Conservation (phyloP, 2,113 vertebrate species). For the Chascanopsetta lugubris region DNA sequence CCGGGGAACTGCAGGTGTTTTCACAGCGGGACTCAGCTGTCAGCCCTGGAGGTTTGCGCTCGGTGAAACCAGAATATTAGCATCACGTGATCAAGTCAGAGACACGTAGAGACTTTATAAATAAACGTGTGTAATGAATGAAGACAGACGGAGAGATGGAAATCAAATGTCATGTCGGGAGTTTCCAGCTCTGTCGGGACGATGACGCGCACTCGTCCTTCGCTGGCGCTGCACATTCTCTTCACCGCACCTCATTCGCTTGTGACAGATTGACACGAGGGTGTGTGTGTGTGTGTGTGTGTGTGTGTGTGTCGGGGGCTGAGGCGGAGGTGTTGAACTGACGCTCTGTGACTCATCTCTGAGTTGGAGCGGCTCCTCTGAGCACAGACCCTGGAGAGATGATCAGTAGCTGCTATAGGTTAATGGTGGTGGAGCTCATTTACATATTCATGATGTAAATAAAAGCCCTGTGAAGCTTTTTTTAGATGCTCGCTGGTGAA, state of each 20-base stretch:
- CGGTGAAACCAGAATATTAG: too few relatives aligned
- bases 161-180: constrained; percentile 4
- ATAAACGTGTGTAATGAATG: background rate
- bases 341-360: constrained; percentile 69
- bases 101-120: too few relatives aligned
- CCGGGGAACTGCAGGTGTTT: too few relatives aligned
- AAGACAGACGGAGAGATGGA: background rate
- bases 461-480: too few relatives aligned
- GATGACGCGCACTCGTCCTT: constrained; percentile 22
- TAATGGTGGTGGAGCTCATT: background rate
- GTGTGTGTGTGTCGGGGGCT: constrained; percentile 53
- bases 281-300: constrained; percentile 40
- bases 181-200: constrained; percentile 15
- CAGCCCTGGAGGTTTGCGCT: too few relatives aligned
- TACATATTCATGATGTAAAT: background rate
- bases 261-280: constrained; percentile 62
- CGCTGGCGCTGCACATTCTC: constrained; percentile 27
- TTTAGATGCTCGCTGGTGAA: background rate
- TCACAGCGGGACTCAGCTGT: too few relatives aligned
- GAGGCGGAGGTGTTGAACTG: constrained; percentile 66
- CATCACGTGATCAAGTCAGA: too few relatives aligned
- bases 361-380: constrained; percentile 29
- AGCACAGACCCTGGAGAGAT: constrained; percentile 36
- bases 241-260: constrained; percentile 55
- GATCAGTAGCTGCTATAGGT: constrained; percentile 22